phyloP scores from a whole-genome alignment of 2,797 vertebrate genomes.

The Alectoris magna region DNA sequence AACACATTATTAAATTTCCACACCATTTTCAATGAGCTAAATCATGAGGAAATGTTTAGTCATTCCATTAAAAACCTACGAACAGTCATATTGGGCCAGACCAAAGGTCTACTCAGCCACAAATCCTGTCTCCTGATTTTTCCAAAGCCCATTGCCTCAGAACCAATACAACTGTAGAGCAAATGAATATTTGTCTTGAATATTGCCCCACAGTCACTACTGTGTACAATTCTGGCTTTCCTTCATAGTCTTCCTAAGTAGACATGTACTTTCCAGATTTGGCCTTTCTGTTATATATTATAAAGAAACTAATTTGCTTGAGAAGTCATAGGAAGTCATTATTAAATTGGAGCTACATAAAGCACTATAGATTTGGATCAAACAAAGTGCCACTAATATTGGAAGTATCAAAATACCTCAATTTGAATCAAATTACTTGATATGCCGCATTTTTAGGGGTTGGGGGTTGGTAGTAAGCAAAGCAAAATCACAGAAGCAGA shows the following conservation, averaged over 20 bases:
- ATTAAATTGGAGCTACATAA: neutral
- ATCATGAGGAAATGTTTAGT: neutral
- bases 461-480: neutral
- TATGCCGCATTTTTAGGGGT: neutral
- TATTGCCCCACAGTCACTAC: neutral
- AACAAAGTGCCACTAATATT: neutral
- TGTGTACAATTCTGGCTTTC: neutral
- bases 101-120: neutral
- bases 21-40: neutral
- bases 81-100: neutral
- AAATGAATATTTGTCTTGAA: neutral
- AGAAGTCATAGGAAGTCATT: neutral
- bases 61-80: neutral
- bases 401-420: neutral
- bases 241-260: neutral
- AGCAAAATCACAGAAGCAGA: neutral
- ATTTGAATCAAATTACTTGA: neutral
- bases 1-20: neutral
- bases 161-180: accelerated
- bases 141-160: neutral
- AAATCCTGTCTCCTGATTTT: neutral
- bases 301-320: neutral
- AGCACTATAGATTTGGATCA: neutral
- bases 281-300: neutral
- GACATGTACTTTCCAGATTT: neutral